Evolutionary conservation across 1,140 invertebrate species (phyloP).

Genomic region (Oncopodura yosiiana): DNA sequence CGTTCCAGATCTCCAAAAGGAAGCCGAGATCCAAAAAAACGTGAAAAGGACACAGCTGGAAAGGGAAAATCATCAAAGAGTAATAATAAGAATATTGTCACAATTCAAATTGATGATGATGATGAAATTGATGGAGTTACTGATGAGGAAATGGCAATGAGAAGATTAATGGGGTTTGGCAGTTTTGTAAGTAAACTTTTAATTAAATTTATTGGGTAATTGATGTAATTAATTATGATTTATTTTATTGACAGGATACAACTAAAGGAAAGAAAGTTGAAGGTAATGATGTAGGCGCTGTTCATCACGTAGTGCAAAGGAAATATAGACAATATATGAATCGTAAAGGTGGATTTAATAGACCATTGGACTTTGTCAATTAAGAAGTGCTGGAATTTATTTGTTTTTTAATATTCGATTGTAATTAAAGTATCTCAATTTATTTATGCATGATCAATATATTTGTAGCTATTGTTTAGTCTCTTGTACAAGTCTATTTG

Average conservation of each 20-base stretch:
- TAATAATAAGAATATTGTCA: conserved; percentile 2
- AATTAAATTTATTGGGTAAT: too few relatives aligned
- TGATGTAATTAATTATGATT: too few relatives aligned
- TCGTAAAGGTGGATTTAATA: conserved; percentile 95
- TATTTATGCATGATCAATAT: too few relatives aligned
- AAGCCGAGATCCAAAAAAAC: too few relatives aligned
- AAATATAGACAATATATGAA: conserved; percentile 99
- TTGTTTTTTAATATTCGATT: too few relatives aligned
- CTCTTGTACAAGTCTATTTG: not conserved
- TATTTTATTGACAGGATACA: too few relatives aligned
- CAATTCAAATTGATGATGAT: conserved; percentile 39
- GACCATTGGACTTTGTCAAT: conserved; percentile 84
- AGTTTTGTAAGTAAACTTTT: too few relatives aligned
- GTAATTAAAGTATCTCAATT: too few relatives aligned
- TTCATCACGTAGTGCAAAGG: conserved; percentile 90
- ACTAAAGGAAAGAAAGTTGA: conserved; percentile 93
- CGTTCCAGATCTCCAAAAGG: not conserved
- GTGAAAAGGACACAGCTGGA: not conserved
- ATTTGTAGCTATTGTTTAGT: too few relatives aligned
- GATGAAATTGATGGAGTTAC: conserved; percentile 68
- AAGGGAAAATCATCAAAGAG: not conserved
- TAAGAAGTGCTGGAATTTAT: too few relatives aligned
- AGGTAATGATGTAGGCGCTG: conserved; percentile 81
- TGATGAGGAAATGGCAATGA: conserved; percentile 91
- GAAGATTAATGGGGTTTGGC: conserved; percentile 92